phyloP scores from a whole-genome alignment of 2,888 invertebrate species.

The Deroplatys truncata region DNA sequence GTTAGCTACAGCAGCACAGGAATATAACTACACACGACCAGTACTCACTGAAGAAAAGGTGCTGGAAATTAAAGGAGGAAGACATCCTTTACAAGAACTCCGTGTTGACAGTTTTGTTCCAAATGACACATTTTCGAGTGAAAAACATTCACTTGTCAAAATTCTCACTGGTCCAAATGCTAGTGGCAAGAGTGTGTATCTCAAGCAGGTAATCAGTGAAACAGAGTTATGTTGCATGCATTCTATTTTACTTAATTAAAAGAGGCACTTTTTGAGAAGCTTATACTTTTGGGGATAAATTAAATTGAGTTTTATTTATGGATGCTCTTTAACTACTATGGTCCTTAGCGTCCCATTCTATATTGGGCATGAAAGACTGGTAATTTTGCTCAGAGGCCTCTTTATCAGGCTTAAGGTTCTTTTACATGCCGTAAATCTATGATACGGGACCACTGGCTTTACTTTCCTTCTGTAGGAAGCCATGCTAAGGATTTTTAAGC shows the following conservation, averaged over 20 bases:
- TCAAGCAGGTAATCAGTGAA: slow-evolving; percentile 63
- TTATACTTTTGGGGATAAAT: no score
- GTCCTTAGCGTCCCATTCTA: no score
- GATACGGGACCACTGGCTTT: no score
- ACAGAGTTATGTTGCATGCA: background rate
- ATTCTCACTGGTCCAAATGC: slow-evolving; percentile 87
- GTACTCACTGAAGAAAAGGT: slow-evolving; percentile 52
- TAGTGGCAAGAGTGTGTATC: slow-evolving; percentile 87
- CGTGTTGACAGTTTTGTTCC: slow-evolving; percentile 64
- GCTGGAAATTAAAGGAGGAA: slow-evolving; percentile 60
- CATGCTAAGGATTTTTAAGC: no score
- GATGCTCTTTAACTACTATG: no score
- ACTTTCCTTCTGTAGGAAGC: no score
- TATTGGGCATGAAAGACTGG: no score
- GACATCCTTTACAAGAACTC: slow-evolving; percentile 73
- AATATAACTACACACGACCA: slow-evolving; percentile 64
- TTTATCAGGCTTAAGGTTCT: no score
- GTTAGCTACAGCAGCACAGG: slow-evolving; percentile 60
- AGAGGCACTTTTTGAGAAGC: no score
- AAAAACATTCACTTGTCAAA: slow-evolving; percentile 57
- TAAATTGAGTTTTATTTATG: no score
- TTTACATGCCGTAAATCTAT: no score
- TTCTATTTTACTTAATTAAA: background rate
- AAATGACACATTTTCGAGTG: slow-evolving; percentile 63
- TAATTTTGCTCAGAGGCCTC: no score